Percentiles rank a stretch among this genome's conserved stretches.
phyloP scores from a whole-genome alignment of 1,140 invertebrate species.

The Brachionus asplanchnoidis region DNA sequence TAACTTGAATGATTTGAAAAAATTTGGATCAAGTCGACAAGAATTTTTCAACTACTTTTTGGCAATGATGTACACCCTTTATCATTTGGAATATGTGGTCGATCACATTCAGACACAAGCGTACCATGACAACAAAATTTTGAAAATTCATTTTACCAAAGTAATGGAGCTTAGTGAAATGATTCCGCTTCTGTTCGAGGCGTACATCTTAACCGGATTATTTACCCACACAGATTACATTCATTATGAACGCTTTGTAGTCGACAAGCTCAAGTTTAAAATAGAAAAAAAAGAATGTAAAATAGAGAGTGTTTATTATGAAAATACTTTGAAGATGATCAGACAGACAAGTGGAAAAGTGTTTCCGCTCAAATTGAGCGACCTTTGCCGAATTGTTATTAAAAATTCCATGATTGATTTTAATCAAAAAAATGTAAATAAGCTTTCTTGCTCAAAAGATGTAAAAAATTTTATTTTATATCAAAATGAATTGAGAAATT shows the following conservation, averaged over 20 bases:
- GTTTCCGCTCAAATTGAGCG: background rate
- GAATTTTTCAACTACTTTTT: conserved; percentile 30
- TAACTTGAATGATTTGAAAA: background rate
- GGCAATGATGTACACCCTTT: background rate
- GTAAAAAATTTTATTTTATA: background rate
- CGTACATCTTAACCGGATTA: background rate
- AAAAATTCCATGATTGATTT: background rate
- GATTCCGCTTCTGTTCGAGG: background rate
- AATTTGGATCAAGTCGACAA: background rate
- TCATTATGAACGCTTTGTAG: background rate
- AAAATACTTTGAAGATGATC: background rate
- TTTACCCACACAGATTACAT: conserved; percentile 1
- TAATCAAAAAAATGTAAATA: background rate
- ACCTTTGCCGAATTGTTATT: background rate
- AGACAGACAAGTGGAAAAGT: background rate
- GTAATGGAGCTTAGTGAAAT: background rate
- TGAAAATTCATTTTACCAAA: background rate
- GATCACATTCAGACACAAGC: background rate
- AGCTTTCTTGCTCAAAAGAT: background rate
- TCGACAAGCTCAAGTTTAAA: background rate
- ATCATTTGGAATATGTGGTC: conserved; percentile 24
- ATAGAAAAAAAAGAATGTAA: background rate
- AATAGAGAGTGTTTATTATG: background rate
- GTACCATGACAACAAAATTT: background rate
- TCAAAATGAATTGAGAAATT: background rate